Evolutionary conservation across 2,113 vertebrate species (phyloP).

Genomic region (Chaetodon trifascialis): DNA sequence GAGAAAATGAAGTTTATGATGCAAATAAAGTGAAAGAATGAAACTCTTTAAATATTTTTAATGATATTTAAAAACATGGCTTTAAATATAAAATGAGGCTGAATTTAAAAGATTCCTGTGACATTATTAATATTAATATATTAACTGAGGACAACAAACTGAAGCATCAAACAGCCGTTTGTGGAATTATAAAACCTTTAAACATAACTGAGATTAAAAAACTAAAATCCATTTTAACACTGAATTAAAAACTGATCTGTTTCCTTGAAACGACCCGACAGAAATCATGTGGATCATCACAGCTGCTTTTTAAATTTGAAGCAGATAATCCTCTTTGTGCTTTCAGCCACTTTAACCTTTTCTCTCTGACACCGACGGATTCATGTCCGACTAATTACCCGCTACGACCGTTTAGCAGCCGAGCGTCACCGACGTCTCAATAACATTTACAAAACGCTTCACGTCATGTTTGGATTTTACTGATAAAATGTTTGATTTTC

Average conservation of each 20-base stretch:
- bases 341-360: conserved; percentile 51
- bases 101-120: not conserved
- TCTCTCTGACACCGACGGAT: not conserved
- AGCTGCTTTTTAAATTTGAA: conserved; percentile 28
- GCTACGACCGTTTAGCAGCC: not conserved
- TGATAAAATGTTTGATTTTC: not conserved
- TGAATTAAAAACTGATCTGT: not conserved
- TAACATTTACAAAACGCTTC: not conserved
- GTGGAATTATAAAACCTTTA: not conserved
- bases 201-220: not conserved
- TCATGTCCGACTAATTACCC: conserved; percentile 31
- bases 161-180: not conserved
- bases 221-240: not conserved
- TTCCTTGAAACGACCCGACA: conserved; percentile 16
- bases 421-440: not conserved
- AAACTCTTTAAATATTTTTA: not conserved
- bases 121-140: not conserved
- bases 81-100: not conserved
- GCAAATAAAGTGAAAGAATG: not conserved
- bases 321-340: conserved; percentile 63
- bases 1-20: not conserved
- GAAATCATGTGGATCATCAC: conserved; percentile 44
- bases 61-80: not conserved
- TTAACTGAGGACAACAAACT: not conserved
- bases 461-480: not conserved